Evolutionary conservation across 2,888 invertebrate species (phyloP).

Genomic region (Parnassius mnemosyne): DNA sequence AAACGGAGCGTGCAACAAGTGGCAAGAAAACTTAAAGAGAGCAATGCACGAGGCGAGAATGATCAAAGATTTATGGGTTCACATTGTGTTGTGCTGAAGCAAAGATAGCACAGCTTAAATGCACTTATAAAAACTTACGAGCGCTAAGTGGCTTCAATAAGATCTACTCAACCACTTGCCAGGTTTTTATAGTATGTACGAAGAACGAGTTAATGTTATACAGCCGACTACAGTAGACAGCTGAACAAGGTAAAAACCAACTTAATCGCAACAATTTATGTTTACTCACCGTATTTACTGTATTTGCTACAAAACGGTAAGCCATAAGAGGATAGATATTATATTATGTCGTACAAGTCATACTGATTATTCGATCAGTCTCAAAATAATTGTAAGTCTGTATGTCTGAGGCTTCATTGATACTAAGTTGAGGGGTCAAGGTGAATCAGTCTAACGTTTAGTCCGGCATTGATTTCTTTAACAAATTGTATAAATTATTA

Average conservation of each 20-base stretch:
- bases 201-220: constrained; percentile 2
- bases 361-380: constrained; percentile 55
- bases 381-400: constrained; percentile 68
- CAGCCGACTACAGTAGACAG: not conserved
- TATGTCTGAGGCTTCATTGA: constrained; percentile 41
- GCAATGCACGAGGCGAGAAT: constrained; percentile 27
- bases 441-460: constrained; percentile 50
- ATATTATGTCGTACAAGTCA: not conserved
- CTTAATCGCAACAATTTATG: too few species aligned
- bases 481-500: constrained; percentile 1
- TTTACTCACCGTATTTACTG: not conserved
- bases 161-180: constrained; percentile 25
- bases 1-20: constrained; percentile 68
- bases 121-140: constrained; percentile 47
- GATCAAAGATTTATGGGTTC: constrained; percentile 40
- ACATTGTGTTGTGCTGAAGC: constrained; percentile 34
- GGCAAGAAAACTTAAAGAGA: constrained; percentile 52
- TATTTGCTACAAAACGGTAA: not conserved
- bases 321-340: not conserved
- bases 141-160: constrained; percentile 45
- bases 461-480: constrained; percentile 19
- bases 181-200: constrained; percentile 9
- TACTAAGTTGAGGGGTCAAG: constrained; percentile 63
- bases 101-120: constrained; percentile 35
- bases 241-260: too few species aligned